Evolutionary conservation across 2,888 invertebrate species (phyloP), one percentile per base, ranked within the genome.

Genomic region (Busseola fusca): DNA sequence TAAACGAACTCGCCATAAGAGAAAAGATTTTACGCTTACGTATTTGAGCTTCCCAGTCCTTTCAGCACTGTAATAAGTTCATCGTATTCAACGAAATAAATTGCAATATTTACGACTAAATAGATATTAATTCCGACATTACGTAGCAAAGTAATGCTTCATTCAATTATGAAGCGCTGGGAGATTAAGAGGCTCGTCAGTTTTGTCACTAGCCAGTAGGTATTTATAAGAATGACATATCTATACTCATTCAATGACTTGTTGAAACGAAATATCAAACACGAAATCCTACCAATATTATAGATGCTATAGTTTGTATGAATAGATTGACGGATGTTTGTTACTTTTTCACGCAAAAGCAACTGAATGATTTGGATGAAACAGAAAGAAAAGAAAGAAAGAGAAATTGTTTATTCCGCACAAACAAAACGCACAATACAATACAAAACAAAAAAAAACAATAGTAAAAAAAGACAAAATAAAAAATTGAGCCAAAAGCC

Each of bases 81-180:
- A 21, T 50, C 12, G 16, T 34, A 50, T 5, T 18, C 27, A 45
- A 34, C 40, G 42, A 77, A 45, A 52, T 63, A 63, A 45, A 30
- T 58, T 40, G 16, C 62, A 30, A 37, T 62, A 45, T 78, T 34
- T 30, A 58, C 16, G 37, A 52, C 14, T n/a, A 45, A 78, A 63
- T 48, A 37, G 12, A 56, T 72, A 76, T 67, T 40, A 60, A 67
- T 56, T 52, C 5, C 34, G n/a, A 54, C 30, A 60, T 67, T 18
- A 50, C 37, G 40, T 16, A 34, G 45, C 42, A 59, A 64, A 67
- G 62, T 72, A 66, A 67, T 9, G n/a, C 34, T 58, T 78, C 14
- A 78, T 80, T 37, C 14, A 69, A 80, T 77, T 64, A 68, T n/a
- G 45, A n/a, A 48, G 57, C 52, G 34, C 34, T 64, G 50, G 6